phyloP scores from a whole-genome alignment of 2,113 vertebrate genomes.

The Paralichthys olivaceus region DNA sequence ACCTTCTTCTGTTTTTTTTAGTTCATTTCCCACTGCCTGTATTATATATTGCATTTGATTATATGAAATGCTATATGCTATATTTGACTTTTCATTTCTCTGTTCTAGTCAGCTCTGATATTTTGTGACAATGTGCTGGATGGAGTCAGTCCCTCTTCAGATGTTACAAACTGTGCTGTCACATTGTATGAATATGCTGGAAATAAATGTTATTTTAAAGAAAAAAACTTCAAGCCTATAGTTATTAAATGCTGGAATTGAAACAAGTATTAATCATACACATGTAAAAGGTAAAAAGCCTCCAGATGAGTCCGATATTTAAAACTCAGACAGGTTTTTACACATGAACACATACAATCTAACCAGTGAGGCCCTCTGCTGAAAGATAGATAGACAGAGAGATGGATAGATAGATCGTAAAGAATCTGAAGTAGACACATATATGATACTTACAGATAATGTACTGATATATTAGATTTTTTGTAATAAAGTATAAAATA shows the following conservation, averaged over 20 bases:
- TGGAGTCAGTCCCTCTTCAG: conserved; percentile 82
- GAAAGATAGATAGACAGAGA: background rate
- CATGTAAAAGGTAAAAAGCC: background rate
- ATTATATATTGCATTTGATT: conserved; percentile 82
- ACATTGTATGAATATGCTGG: conserved; percentile 91
- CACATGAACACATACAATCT: background rate
- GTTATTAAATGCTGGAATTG: background rate
- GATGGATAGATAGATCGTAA: background rate
- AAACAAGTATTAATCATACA: background rate
- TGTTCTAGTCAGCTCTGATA: conserved; percentile 72
- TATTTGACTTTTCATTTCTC: conserved; percentile 85
- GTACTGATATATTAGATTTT: background rate
- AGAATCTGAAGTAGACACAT: too few species aligned
- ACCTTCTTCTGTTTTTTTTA: conserved; percentile 49
- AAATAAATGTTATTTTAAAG: conserved; percentile 99
- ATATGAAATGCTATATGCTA: conserved; percentile 81
- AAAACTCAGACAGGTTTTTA: background rate
- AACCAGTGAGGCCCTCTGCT: background rate
- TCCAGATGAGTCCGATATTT: background rate
- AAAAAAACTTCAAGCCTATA: conserved; percentile 11
- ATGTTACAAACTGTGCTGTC: conserved; percentile 87
- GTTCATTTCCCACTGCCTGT: conserved; percentile 67
- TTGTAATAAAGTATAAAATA: background rate
- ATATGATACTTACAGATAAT: background rate
- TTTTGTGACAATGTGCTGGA: conserved; percentile 83